Percentiles rank a stretch among this genome's conserved stretches.
Evolutionary conservation across 2,797 vertebrate genomes (phyloP).

Genomic region (Heteromormyrus szaboi): DNA sequence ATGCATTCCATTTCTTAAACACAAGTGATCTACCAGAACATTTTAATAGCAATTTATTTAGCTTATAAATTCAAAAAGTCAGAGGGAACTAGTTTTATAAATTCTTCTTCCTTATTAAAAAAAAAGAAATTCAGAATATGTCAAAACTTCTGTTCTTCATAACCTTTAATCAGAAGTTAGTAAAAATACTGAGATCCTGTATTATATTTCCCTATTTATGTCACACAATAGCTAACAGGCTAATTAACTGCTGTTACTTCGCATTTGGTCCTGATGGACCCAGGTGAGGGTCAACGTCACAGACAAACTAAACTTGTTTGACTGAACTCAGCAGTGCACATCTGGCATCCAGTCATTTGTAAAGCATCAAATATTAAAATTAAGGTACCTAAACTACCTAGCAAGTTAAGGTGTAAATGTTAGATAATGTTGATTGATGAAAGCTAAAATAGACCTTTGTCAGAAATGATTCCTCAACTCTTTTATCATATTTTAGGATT

Average conservation of each 20-base stretch:
- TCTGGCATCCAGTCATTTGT: not conserved
- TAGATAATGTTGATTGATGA: not conserved
- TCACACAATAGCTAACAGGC: not conserved
- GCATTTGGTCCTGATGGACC: not conserved
- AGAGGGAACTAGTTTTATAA: not conserved
- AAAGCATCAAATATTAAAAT: not conserved
- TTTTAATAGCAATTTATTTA: not conserved
- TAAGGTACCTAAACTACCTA: not conserved
- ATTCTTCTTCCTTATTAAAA: not conserved
- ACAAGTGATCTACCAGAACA: not conserved
- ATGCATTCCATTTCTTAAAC: not conserved
- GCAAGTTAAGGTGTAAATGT: not conserved
- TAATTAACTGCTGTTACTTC: not conserved
- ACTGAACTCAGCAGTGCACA: not conserved
- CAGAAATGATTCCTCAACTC: not conserved
- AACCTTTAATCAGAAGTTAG: not conserved
- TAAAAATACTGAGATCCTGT: not conserved
- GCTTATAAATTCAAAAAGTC: not conserved
- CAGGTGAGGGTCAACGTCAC: not conserved
- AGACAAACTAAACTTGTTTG: not conserved
- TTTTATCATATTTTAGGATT: not conserved
- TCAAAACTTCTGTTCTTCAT: not conserved
- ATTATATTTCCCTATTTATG: not conserved
- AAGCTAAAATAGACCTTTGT: not conserved
- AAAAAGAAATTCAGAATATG: not conserved